Conservation (phyloP, 2,888 invertebrate genomes). For the Brachypterus glaber region DNA sequence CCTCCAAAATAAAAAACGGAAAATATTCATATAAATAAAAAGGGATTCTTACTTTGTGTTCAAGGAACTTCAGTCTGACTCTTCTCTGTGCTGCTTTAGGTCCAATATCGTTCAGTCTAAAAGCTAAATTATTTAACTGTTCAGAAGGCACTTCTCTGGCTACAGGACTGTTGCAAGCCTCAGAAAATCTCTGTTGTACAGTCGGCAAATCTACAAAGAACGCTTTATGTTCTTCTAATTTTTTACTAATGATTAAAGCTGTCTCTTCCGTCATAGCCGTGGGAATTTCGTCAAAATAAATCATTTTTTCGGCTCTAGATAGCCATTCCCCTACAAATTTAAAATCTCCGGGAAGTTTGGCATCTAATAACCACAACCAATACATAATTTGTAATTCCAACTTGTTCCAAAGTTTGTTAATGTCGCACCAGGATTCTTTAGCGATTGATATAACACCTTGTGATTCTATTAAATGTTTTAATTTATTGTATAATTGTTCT, state of each 20-base stretch:
- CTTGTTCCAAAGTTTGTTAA: conserved; percentile 72
- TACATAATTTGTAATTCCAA: conserved; percentile 67
- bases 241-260: conserved; percentile 76
- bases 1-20: conserved; percentile 3
- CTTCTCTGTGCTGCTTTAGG: conserved; percentile 71
- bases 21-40: neutral
- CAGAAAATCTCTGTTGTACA: conserved; percentile 67
- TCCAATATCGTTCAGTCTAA: conserved; percentile 64
- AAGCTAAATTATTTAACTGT: conserved; percentile 73
- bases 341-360: conserved; percentile 75
- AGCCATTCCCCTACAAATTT: conserved; percentile 84
- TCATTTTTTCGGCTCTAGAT: conserved; percentile 72
- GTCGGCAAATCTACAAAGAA: conserved; percentile 80
- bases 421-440: conserved; percentile 75
- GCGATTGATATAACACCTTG: conserved; percentile 75
- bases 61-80: conserved; percentile 78
- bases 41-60: conserved; percentile 57
- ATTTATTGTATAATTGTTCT: conserved; percentile 61
- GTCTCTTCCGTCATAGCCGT: conserved; percentile 80
- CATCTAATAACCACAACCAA: conserved; percentile 87
- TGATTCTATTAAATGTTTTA: conserved; percentile 70
- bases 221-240: conserved; percentile 79
- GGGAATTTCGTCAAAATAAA: conserved; percentile 75
- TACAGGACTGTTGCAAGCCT: conserved; percentile 58
- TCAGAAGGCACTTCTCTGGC: conserved; percentile 65